Evolutionary conservation across 2,797 vertebrate genomes (phyloP).

Genomic region (Picus viridis): DNA sequence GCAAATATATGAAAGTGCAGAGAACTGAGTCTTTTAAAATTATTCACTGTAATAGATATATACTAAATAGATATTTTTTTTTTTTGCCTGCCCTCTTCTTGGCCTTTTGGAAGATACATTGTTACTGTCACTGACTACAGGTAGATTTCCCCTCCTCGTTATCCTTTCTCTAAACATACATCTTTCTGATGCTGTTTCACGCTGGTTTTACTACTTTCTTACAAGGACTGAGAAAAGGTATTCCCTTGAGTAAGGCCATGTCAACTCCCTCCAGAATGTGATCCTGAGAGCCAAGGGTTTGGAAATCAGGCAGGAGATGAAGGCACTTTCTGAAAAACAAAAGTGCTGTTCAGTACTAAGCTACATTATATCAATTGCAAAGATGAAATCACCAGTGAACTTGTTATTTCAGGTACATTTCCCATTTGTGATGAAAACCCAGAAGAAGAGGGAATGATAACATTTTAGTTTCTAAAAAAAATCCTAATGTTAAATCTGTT

Average conservation of each 20-base stretch:
- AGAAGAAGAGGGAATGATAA: fast-evolving
- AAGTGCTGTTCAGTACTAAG: not conserved
- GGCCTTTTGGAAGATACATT: not conserved
- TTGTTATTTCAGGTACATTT: not conserved
- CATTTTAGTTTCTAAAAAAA: not conserved
- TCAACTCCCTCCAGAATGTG: not conserved
- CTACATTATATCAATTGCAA: not conserved
- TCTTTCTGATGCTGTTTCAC: not conserved
- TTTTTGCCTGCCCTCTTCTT: not conserved
- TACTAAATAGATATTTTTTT: too few species aligned
- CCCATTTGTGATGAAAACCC: not conserved
- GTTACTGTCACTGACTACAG: not conserved
- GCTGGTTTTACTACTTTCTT: not conserved
- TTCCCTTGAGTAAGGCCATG: not conserved
- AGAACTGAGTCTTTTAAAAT: not conserved
- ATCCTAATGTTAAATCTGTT: not conserved
- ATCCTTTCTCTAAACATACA: not conserved
- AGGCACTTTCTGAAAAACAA: not conserved
- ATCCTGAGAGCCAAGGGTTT: not conserved
- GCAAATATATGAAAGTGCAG: not conserved
- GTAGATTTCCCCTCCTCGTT: not conserved
- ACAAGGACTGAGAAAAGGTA: not conserved
- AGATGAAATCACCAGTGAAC: not conserved
- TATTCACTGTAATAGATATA: not conserved
- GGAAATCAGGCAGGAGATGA: not conserved